These are phyloP conservation scores for Anabas testudineus DNA, from an alignment of 2,797 vertebrate species.

Conservation along the genomic window DNA sequence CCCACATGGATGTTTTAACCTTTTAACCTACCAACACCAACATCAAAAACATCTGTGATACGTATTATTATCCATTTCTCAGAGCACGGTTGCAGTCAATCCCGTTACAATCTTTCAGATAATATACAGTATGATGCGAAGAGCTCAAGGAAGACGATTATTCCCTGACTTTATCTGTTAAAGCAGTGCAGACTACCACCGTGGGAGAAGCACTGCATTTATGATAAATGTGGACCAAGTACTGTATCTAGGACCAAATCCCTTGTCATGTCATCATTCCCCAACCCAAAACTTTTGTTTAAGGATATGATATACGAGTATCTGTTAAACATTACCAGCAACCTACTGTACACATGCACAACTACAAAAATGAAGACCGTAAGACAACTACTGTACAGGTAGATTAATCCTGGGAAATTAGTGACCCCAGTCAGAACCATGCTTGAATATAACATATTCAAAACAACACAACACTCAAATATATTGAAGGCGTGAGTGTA, in stretches of 20 bases:
- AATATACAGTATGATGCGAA: constrained; percentile 7
- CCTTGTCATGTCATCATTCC: background rate
- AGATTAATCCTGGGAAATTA: constrained; percentile 12
- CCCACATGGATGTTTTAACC: constrained; percentile 14
- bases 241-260: background rate
- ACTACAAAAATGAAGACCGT: constrained; percentile 11
- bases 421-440: constrained; percentile 15
- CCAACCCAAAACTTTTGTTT: background rate
- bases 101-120: no score
- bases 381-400: constrained; percentile 19
- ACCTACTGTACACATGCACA: constrained; percentile 1
- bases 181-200: constrained; percentile 6
- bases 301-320: no score
- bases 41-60: constrained; percentile 22
- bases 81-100: constrained; percentile 5
- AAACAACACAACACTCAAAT: constrained; percentile 2
- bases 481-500: background rate
- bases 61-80: background rate
- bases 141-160: constrained; percentile 21
- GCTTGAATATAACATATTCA: constrained; percentile 7
- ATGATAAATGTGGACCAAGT: background rate
- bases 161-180: constrained; percentile 20
- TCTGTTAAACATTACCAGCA: background rate
- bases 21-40: background rate
- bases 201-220: background rate